phyloP scores from a whole-genome alignment of 2,888 invertebrate species.

The Daptonema setosum region DNA sequence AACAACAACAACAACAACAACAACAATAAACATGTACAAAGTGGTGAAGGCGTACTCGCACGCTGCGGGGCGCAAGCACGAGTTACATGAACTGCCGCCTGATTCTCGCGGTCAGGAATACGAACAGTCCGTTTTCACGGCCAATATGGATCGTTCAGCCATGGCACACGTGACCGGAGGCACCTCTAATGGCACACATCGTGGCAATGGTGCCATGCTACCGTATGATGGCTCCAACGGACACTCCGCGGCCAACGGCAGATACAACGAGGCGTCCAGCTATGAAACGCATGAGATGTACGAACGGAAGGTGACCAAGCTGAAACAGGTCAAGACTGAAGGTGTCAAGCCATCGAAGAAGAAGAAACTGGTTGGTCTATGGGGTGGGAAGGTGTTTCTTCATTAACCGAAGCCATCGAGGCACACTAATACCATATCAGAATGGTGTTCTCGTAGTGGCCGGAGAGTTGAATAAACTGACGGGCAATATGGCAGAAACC shows the following conservation, averaged over 20 bases:
- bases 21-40: constrained; percentile 50
- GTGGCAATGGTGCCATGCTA: no score
- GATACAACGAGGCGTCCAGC: constrained; percentile 22
- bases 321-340: constrained; percentile 20
- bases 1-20: no score
- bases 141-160: constrained; percentile 17
- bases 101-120: background rate
- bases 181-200: constrained; percentile 5
- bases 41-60: constrained; percentile 45
- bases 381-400: no score
- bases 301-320: constrained; percentile 24
- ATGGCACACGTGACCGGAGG: constrained; percentile 25
- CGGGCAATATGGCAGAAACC: no score
- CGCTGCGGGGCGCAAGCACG: constrained; percentile 22
- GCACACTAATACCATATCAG: no score
- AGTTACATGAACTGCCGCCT: constrained; percentile 10
- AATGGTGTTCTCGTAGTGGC: no score
- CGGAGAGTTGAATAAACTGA: no score
- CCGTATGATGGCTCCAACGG: constrained; percentile 8
- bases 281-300: constrained; percentile 26
- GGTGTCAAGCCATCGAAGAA: background rate
- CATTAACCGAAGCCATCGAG: no score
- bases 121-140: background rate
- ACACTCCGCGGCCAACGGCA: constrained; percentile 37
- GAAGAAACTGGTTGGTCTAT: no score